Base-by-base conservation (phyloP, 2,888 invertebrate species). In the Caenorhabditis virilis region DNA sequence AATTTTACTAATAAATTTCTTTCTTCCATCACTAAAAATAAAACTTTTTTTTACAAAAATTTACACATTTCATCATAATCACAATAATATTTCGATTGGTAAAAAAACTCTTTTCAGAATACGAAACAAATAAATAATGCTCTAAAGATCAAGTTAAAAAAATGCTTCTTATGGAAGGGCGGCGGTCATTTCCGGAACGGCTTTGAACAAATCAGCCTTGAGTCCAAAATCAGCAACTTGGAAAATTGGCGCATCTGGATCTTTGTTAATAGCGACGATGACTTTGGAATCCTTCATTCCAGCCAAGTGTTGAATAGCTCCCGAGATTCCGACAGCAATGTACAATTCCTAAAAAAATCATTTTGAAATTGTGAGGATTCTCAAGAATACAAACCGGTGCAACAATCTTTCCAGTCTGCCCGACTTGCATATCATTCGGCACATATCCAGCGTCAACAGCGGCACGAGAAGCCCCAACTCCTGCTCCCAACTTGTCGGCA, bases 361-460 rank as follows among this genome's bases (percentile, higher is more conserved):
- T 9, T 18, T 43, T 30, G 30, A 38, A n/a, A 39, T 15, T 23
- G 3, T n/a, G 23, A 50, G 2, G 11, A 35, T 35, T 41, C 11
- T 18, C n/a, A 7, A 20, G 23, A 36, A 30, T 18, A 22, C 43
- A 23, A 18, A 93, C 93, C 15, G 97, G 97, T 1, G 97, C 95
- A 20, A 98, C 95, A 84, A 98, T 98, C 87, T 98, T 98, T 81
- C 98, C 98, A 9, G 98, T 98, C 86, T 98, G 98, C 13, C 98
- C 98, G 70, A 95, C 91, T 88, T 98, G 97, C 85, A 98, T 87
- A 84, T 98, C 97, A 85, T 98, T 98, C 43, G 97, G 89, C 11
- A 95, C 95, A 85, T 90, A 98, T 20, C 98, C 98, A 25, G 97
- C 97, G 87, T 98, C 98, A 1, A 98, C 97, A 41, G 97, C 97